Percentiles rank a stretch among this genome's conserved stretches.
These are phyloP conservation scores for Alaudala cheleensis DNA, from an alignment of 2,113 vertebrate species.

Conservation along the genomic window DNA sequence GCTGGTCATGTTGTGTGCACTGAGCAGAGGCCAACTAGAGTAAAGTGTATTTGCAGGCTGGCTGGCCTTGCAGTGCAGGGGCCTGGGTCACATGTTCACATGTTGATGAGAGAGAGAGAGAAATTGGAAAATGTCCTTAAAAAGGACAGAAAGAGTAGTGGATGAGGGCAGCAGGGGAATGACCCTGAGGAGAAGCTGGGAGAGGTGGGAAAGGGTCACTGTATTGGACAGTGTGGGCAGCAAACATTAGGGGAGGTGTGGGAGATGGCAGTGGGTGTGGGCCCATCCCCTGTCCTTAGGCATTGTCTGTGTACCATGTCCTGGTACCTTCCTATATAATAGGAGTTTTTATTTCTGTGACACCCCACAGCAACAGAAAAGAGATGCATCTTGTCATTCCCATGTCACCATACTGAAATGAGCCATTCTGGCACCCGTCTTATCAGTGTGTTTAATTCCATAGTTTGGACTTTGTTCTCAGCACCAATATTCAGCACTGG, in stretches of 20 bases:
- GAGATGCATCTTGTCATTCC: neutral
- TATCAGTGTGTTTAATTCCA: neutral
- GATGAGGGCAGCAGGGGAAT: neutral
- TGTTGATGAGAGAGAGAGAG: neutral
- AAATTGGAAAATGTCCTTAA: neutral
- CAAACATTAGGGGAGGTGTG: neutral
- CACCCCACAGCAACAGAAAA: neutral
- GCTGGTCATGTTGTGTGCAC: accelerated
- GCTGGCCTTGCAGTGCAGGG: neutral
- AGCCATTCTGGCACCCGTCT: neutral
- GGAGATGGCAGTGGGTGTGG: neutral
- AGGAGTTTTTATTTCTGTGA: neutral
- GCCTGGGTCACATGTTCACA: neutral
- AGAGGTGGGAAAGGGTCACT: neutral
- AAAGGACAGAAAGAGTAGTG: neutral
- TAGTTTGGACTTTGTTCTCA: neutral
- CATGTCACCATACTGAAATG: neutral
- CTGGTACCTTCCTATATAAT: neutral
- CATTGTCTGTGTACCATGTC: neutral
- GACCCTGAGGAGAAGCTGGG: neutral
- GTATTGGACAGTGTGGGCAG: neutral
- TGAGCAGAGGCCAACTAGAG: neutral
- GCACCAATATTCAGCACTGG: neutral
- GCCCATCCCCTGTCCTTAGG: neutral
- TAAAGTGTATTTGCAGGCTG: neutral